Conservation (phyloP, 2,797 vertebrate species). For the Sebastiscus albofasciatus region DNA sequence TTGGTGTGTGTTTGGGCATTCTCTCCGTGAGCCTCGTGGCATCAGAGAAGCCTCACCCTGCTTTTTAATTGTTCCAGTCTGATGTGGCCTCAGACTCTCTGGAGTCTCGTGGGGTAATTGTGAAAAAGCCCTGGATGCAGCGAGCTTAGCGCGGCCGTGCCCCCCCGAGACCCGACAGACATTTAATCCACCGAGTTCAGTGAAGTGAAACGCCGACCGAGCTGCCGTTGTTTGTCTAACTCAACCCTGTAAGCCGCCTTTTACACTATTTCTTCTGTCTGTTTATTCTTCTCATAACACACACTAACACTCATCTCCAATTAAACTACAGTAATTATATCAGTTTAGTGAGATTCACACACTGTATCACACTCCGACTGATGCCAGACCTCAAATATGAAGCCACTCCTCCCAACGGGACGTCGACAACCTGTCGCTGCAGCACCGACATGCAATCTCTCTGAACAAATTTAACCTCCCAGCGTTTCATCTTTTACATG, state of each 20-base stretch:
- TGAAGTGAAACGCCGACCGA: constrained; percentile 61
- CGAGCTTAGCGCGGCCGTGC: constrained; percentile 74
- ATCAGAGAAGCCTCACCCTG: constrained; percentile 76
- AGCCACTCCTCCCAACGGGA: neutral
- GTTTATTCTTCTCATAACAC: constrained; percentile 68
- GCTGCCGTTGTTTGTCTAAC: constrained; percentile 65
- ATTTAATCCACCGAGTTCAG: constrained; percentile 63
- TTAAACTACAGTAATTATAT: constrained; percentile 65
- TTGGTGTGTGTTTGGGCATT: constrained; percentile 51
- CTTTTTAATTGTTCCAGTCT: constrained; percentile 77
- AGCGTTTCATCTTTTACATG: neutral
- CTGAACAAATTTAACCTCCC: neutral
- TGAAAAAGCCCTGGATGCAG: constrained; percentile 79
- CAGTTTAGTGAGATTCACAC: constrained; percentile 43
- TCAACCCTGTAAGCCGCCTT: constrained; percentile 51
- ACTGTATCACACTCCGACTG: constrained; percentile 30
- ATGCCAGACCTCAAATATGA: constrained; percentile 48
- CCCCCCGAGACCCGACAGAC: constrained; percentile 67
- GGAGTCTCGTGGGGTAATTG: constrained; percentile 84
- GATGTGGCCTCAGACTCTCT: constrained; percentile 83
- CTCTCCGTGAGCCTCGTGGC: constrained; percentile 33
- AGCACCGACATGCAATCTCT: neutral
- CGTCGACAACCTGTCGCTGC: neutral
- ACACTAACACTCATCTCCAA: constrained; percentile 40
- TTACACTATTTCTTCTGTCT: constrained; percentile 23